phyloP scores from a whole-genome alignment of 1,140 invertebrate genomes.

The Camponotus pennsylvanicus region DNA sequence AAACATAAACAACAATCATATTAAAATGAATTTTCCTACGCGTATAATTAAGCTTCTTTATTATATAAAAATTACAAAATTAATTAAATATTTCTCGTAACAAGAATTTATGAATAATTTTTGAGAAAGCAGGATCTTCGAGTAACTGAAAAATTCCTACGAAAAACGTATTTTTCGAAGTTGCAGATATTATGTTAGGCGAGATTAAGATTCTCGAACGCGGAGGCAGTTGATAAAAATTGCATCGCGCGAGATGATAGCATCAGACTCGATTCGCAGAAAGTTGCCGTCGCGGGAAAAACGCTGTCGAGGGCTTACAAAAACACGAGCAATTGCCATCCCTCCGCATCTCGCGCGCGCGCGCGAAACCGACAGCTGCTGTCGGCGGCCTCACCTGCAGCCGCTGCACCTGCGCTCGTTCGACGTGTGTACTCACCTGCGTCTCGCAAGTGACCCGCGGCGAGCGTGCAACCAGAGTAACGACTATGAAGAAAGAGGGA shows the following conservation, averaged over 20 bases:
- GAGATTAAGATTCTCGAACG: neutral
- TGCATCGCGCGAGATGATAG: neutral
- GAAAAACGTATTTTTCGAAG: neutral
- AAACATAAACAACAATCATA: neutral
- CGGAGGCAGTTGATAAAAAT: neutral
- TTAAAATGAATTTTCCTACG: neutral
- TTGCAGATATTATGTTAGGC: too few species aligned
- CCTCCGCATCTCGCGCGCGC: conserved; percentile 15
- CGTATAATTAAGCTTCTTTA: neutral
- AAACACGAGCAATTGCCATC: conserved; percentile 6
- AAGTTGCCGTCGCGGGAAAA: neutral
- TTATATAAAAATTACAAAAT: neutral
- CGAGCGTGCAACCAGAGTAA: conserved; percentile 54
- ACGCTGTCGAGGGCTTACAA: conserved; percentile 28
- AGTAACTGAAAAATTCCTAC: neutral
- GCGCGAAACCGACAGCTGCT: conserved; percentile 39
- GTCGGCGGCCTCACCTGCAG: conserved; percentile 51
- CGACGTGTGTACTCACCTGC: conserved; percentile 48
- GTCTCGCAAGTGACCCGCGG: conserved; percentile 49
- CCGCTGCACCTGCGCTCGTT: conserved; percentile 32
- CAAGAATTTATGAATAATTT: neutral
- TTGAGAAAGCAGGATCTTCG: neutral
- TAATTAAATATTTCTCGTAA: neutral
- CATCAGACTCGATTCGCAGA: neutral
- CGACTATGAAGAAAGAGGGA: conserved; percentile 7